phyloP scores from a whole-genome alignment of 2,113 vertebrate species.

The Crotalus helleri region DNA sequence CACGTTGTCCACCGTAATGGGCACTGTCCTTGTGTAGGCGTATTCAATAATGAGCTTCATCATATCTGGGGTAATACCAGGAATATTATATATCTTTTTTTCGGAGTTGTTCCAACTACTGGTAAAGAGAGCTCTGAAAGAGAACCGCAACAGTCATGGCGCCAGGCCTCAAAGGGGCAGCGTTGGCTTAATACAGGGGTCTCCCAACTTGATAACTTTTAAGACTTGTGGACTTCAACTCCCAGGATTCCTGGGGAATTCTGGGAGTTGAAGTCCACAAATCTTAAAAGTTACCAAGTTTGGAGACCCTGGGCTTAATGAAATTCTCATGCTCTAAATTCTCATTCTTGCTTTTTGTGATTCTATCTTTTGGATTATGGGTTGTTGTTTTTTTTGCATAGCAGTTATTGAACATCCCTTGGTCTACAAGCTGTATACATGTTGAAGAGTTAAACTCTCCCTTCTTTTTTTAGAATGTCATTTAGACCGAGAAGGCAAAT shows the following conservation, averaged over 20 bases:
- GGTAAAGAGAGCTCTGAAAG: conserved; percentile 74
- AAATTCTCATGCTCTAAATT: neutral
- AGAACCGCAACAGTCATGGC: neutral
- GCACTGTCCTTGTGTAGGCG: conserved; percentile 70
- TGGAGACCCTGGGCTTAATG: neutral
- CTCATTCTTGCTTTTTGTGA: neutral
- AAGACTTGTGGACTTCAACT: neutral
- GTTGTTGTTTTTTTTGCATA: neutral
- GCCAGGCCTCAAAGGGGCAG: neutral
- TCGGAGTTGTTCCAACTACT: conserved; percentile 69
- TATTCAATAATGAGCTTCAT: conserved; percentile 79
- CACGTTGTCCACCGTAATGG: conserved; percentile 68
- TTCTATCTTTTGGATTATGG: neutral
- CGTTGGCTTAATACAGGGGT: neutral
- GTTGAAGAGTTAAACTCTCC: neutral
- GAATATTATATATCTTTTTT: conserved; percentile 70
- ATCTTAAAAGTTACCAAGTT: neutral
- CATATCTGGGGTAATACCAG: conserved; percentile 70
- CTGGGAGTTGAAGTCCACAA: neutral
- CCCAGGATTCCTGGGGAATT: neutral
- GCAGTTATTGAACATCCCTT: neutral
- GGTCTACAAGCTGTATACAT: neutral
- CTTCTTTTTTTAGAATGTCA: neutral
- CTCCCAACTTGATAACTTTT: neutral
- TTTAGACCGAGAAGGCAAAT: neutral